These are phyloP conservation scores for Cinclus cinclus DNA, from an alignment of 2,113 vertebrate species.

Conservation along the genomic window DNA sequence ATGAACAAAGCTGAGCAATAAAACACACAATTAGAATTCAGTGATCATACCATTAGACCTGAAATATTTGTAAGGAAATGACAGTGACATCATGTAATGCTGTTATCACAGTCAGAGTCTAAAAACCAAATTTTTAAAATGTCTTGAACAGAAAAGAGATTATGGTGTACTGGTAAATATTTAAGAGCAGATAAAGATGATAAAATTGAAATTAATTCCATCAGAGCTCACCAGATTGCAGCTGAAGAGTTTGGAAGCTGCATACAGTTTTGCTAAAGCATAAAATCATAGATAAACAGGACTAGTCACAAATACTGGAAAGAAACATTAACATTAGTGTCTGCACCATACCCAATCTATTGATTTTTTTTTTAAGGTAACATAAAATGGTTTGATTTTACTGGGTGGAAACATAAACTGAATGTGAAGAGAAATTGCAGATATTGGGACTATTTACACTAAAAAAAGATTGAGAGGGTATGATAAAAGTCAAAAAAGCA, in stretches of 20 bases:
- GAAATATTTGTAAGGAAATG: conserved; percentile 27
- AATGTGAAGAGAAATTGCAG: not conserved
- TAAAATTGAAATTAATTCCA: conserved; percentile 53
- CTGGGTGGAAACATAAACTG: not conserved
- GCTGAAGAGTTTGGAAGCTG: conserved; percentile 5
- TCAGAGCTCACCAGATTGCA: conserved; percentile 1
- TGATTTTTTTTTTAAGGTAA: not conserved
- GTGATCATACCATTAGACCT: not conserved
- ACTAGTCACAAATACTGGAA: not conserved
- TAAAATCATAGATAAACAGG: conserved; percentile 29
- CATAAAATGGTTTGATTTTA: conserved; percentile 18
- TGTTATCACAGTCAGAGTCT: not conserved
- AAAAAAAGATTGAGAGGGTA: not conserved
- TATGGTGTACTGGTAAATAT: conserved; percentile 2
- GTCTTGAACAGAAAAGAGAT: conserved; percentile 2
- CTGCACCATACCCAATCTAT: not conserved
- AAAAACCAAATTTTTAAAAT: not conserved
- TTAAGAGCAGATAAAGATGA: conserved; percentile 29
- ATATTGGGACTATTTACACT: conserved; percentile 3
- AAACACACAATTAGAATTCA: conserved; percentile 17
- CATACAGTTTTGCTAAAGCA: not conserved
- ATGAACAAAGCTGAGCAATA: conserved; percentile 16
- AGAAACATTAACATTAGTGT: not conserved
- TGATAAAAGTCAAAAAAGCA: not conserved
- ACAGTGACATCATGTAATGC: not conserved